Conservation (phyloP, 2,888 invertebrate species). For the Alviniconcha strummeri region DNA sequence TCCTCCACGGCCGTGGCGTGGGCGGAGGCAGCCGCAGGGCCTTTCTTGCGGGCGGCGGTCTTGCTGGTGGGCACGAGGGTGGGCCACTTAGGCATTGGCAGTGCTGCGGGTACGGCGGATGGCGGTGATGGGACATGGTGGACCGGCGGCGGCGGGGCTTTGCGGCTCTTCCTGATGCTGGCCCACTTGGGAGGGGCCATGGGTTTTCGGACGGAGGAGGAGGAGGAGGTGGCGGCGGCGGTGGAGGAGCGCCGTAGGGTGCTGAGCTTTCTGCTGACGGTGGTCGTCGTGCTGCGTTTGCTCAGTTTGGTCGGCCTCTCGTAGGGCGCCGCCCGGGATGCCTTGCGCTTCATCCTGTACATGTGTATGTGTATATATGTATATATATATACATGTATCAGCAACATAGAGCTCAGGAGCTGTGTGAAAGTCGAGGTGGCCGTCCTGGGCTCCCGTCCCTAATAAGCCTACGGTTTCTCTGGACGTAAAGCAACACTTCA, state of each 20-base stretch:
- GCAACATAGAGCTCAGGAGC: too few species aligned
- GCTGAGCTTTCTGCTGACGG: constrained; percentile 37
- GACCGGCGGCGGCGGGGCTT: too few species aligned
- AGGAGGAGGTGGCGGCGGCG: constrained; percentile 4
- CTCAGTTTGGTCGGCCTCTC: constrained; percentile 49
- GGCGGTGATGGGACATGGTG: neutral
- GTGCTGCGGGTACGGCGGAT: neutral
- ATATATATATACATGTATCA: too few species aligned
- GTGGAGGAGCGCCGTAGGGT: constrained; percentile 22
- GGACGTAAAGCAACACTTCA: too few species aligned
- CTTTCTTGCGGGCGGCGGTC: neutral
- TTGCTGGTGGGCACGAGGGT: constrained; percentile 10
- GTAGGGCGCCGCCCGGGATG: constrained; percentile 46
- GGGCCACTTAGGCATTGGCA: constrained; percentile 36
- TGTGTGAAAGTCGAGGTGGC: too few species aligned
- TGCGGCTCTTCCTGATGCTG: constrained; percentile 9
- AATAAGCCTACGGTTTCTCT: too few species aligned
- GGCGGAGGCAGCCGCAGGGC: neutral
- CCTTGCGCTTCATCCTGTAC: constrained; percentile 49
- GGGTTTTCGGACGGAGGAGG: constrained; percentile 22
- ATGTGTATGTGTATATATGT: too few species aligned
- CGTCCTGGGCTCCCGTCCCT: too few species aligned
- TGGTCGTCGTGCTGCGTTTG: constrained; percentile 48
- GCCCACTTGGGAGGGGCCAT: constrained; percentile 36
- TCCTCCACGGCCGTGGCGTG: neutral